Base-by-base conservation (phyloP, 2,888 invertebrate species). In the Rapana venosa region DNA sequence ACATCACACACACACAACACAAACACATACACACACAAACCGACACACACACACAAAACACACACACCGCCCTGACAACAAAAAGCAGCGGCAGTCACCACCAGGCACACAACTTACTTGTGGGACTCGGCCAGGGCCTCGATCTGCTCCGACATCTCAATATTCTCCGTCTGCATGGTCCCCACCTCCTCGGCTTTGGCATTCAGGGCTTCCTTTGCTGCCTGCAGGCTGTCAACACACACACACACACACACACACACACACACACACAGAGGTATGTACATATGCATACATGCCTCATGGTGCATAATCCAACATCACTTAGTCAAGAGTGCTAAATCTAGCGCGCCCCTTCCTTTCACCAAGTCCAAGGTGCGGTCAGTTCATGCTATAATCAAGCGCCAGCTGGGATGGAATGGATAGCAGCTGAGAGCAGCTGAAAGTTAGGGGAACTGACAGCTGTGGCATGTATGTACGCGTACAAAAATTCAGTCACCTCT, bases 181-280 rank as follows among this genome's bases (percentile, higher is more conserved):
- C 95, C 96, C 66, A 94, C 93, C 87, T 95, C 95, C 90, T 95
- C 95, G 6, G 95, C 95, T 89, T 94, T 95, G 61, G 91, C 85
- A 13, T 94, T 93, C 89, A 95, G 92, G 26, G 92, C 92, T 58
- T 90, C 83, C 90, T 95, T 95, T 30, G 94, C 93, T 61, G 88
- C 61, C 90, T 95, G 95, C 22, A 96, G 90, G 79, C 96, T 96
- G 88, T 26, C 81, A 87, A 83, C 20, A 30, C 26, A 74, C 66
- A 66, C 20, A 0, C 22, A 26, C 17, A 8, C 47, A 47, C 66
- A 66, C 26, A 20, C 66, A 22, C 66, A 17, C 74, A n/a, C 77
- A 32, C 77, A 77, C 32, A 26, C 77, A 77, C 32, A 32, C 77
- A 32, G 1, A 70, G 11, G 70, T 70, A 26, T 26, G n/a, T 8